A percentile compares a stretch with the other conserved stretches of the same genome.
phyloP scores from a whole-genome alignment of 2,113 vertebrate genomes.

The Fulmarus glacialis region DNA sequence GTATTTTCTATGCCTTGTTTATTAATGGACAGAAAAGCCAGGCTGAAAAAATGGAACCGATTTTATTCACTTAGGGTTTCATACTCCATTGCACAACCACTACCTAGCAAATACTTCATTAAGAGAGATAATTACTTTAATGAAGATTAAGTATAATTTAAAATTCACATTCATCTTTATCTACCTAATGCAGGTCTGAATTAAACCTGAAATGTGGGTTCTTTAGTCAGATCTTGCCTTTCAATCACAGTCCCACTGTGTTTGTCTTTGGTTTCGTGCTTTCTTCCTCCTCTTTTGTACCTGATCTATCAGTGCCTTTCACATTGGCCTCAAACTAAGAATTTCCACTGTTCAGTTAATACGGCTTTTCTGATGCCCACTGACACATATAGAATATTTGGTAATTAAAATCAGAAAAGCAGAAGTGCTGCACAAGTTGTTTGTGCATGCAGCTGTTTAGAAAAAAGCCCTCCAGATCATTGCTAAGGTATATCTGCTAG shows the following conservation, averaged over 20 bases:
- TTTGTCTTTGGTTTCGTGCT: neutral
- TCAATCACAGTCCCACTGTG: neutral
- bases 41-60: constrained; percentile 58
- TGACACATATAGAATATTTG: neutral
- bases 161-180: constrained; percentile 70
- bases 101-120: constrained; percentile 70
- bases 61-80: constrained; percentile 69
- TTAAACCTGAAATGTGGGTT: constrained; percentile 2
- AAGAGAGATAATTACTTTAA: constrained; percentile 69
- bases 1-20: constrained; percentile 47
- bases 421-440: neutral
- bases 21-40: constrained; percentile 53
- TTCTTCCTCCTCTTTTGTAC: neutral
- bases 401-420: constrained; percentile 22
- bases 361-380: neutral
- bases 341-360: neutral
- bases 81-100: constrained; percentile 62
- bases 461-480: neutral
- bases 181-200: constrained; percentile 52
- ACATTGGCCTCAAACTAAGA: neutral
- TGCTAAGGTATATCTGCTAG: neutral
- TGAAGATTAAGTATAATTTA: constrained; percentile 72
- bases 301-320: neutral
- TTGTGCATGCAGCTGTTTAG: neutral
- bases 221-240: neutral